These are phyloP conservation scores for Planiliza haematocheilus DNA, from an alignment of 2,113 vertebrate species.

Conservation along the genomic window DNA sequence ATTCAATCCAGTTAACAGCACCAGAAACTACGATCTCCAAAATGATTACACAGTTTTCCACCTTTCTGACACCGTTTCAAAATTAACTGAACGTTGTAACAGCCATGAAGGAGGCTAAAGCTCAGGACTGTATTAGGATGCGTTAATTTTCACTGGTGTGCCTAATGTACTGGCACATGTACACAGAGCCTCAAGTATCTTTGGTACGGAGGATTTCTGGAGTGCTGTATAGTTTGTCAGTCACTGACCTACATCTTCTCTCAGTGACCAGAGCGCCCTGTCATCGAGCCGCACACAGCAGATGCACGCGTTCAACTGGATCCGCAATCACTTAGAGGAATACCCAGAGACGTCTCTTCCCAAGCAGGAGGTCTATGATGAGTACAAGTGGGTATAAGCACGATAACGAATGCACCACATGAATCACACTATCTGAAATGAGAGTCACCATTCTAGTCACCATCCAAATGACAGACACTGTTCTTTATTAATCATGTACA, in stretches of 20 bases:
- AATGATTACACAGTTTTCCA: no score
- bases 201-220: not conserved
- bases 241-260: slow-evolving; percentile 28
- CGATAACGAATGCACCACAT: not conserved
- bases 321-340: slow-evolving; percentile 96
- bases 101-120: no score
- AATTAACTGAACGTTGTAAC: no score
- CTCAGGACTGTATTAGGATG: no score
- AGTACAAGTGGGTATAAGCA: slow-evolving; percentile 92
- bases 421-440: not conserved
- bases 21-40: no score
- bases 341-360: slow-evolving; percentile 98
- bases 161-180: not conserved
- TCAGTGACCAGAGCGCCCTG: slow-evolving; percentile 93
- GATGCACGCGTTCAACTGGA: slow-evolving; percentile 98
- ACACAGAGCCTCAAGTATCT: not conserved
- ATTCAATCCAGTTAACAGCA: no score
- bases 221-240: not conserved
- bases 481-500: not conserved
- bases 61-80: no score
- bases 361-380: slow-evolving; percentile 99
- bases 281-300: slow-evolving; percentile 97
- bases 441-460: not conserved
- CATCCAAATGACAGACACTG: not conserved
- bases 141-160: no score